A percentile compares a stretch with the other conserved stretches of the same genome.
Evolutionary conservation across 1,140 invertebrate species (phyloP).

Genomic region (Andrena cerasifolii): DNA sequence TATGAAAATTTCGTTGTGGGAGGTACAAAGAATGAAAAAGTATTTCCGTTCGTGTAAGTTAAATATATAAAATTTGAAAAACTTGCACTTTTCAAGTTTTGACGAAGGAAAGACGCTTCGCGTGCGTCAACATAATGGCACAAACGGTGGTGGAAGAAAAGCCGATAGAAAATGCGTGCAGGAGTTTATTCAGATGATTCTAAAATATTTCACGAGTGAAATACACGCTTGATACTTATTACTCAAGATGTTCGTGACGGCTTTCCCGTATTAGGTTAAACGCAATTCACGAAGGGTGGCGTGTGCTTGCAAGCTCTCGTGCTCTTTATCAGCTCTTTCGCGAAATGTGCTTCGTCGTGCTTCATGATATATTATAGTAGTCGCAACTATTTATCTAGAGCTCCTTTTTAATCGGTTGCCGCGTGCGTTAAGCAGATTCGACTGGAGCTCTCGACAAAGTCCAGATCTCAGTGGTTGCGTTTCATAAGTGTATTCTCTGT

Average conservation of each 20-base stretch:
- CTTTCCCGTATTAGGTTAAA: conserved; percentile 64
- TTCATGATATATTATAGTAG: conserved; percentile 48
- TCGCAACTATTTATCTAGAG: conserved; percentile 58
- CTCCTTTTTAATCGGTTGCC: conserved; percentile 37
- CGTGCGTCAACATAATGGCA: no score
- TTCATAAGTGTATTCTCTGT: background rate
- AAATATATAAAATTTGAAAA: no score
- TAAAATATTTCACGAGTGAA: conserved; percentile 21
- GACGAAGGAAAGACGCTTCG: no score
- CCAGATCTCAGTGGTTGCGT: background rate
- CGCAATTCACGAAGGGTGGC: conserved; percentile 63
- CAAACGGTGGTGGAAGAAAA: background rate
- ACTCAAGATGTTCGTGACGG: conserved; percentile 62
- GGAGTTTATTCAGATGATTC: background rate
- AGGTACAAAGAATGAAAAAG: no score
- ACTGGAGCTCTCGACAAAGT: conserved; percentile 41
- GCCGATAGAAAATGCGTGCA: background rate
- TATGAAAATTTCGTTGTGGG: no score
- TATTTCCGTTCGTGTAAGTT: no score
- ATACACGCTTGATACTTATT: conserved; percentile 30
- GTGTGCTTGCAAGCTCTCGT: conserved; percentile 57
- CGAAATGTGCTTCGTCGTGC: conserved; percentile 51
- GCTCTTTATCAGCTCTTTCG: conserved; percentile 62
- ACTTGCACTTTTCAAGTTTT: no score
- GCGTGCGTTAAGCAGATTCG: conserved; percentile 39